phyloP scores from a whole-genome alignment of 1,140 invertebrate species.

The Cherax quadricarinatus region DNA sequence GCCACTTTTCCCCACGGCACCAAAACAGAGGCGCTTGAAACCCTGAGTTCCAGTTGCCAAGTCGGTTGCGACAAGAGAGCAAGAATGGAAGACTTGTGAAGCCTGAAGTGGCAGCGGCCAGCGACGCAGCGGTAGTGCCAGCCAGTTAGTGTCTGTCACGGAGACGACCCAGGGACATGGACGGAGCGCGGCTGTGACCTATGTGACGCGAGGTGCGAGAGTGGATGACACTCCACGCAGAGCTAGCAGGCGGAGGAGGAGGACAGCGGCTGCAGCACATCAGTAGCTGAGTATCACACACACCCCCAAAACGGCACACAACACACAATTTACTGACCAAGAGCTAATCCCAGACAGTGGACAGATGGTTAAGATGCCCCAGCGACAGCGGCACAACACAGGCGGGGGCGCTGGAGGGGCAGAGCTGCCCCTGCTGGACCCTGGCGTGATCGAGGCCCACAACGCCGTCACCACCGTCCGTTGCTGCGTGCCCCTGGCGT shows the following conservation, averaged over 20 bases:
- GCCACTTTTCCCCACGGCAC: slow-evolving; percentile 56
- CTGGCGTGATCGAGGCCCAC: slow-evolving; percentile 76
- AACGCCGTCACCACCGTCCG: slow-evolving; percentile 79
- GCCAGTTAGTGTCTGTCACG: slow-evolving; percentile 63
- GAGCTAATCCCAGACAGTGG: slow-evolving; percentile 38
- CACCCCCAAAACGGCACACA: slow-evolving; percentile 20
- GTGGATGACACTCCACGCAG: slow-evolving; percentile 69
- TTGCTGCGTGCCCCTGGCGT: slow-evolving; percentile 86
- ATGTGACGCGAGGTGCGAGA: slow-evolving; percentile 48
- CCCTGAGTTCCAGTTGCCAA: slow-evolving; percentile 65
- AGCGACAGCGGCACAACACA: slow-evolving; percentile 73
- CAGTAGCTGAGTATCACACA: slow-evolving; percentile 20
- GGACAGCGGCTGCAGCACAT: slow-evolving; percentile 59
- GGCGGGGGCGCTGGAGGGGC: slow-evolving; percentile 71
- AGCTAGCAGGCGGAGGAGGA: slow-evolving; percentile 68
- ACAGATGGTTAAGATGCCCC: slow-evolving; percentile 74
- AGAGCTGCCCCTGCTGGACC: slow-evolving; percentile 74
- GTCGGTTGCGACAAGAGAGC: slow-evolving; percentile 68
- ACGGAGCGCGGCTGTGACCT: slow-evolving; percentile 63
- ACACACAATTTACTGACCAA: slow-evolving; percentile 39
- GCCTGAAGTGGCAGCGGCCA: slow-evolving; percentile 61
- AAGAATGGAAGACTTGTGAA: slow-evolving; percentile 69
- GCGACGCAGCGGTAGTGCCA: slow-evolving; percentile 70
- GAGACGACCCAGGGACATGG: slow-evolving; percentile 62
- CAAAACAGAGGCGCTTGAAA: slow-evolving; percentile 70